Percentiles rank a stretch among this genome's conserved stretches.
Conservation (phyloP, 2,113 vertebrate genomes). For the Delphinus delphis region DNA sequence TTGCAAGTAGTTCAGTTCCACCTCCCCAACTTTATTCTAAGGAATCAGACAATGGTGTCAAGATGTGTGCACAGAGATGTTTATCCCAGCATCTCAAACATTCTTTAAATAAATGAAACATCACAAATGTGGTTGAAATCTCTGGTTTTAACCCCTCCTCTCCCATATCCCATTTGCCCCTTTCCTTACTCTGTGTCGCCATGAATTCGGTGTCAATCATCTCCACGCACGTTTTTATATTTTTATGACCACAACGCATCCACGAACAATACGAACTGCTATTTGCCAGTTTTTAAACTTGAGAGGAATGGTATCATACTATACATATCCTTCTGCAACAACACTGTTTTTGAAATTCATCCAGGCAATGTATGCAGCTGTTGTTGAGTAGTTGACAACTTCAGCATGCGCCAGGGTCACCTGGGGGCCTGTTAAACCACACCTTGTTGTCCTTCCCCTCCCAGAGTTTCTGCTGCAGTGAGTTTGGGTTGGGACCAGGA, state of each 20-base stretch:
- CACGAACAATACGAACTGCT: background rate
- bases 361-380: background rate
- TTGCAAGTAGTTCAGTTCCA: background rate
- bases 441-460: background rate
- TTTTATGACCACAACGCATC: background rate
- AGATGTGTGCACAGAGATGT: background rate
- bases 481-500: background rate
- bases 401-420: background rate
- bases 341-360: background rate
- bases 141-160: background rate
- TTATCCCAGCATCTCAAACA: background rate
- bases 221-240: background rate
- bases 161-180: background rate
- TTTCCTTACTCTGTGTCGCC: background rate
- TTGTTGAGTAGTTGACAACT: background rate
- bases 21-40: background rate
- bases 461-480: background rate
- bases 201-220: background rate
- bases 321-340: background rate
- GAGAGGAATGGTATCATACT: background rate
- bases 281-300: background rate
- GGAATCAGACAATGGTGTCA: slow-evolving; percentile 4
- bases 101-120: background rate
- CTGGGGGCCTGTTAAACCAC: background rate
- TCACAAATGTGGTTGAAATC: background rate